Base-by-base conservation (phyloP, 2,113 vertebrate genomes). In the Lophochroa leadbeateri region DNA sequence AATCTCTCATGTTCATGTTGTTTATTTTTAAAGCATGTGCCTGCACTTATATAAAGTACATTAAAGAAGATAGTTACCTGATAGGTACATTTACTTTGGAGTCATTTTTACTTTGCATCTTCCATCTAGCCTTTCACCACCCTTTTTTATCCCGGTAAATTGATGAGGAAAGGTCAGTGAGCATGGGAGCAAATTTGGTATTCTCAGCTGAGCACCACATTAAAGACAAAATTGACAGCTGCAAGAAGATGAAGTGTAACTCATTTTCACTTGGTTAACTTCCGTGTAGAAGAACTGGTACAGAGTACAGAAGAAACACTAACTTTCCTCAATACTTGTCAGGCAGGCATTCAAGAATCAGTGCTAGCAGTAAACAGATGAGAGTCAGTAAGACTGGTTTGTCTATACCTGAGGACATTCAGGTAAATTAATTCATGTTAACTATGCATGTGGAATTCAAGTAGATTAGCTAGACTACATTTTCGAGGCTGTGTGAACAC, bases 131-230 rank as follows among this genome's bases (percentile, higher is more conserved):
- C 61, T 74, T 77, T 85, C 21, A 55, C 23, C 33, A 71, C 10
- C 7, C 35, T 37, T 65, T 90, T 96, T 94, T 91, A 86, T 53
- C 70, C 71, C 83, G 35, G 17, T 52, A 95, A 88, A 10, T 8
- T 82, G 24, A 55, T 33, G 24, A 46, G 44, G 68, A 95, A 97
- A 97, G 90, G 95, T 96, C 95, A 96, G 75, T 20, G 53, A 94
- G 43, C 85, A 88, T 8, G 41, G 84, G 18, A 90, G 63, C 8
- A 67, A 35, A 88, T 91, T 8, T 78, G 41, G 47, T 81, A 86
- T 82, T 96, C 84, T 93, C 89, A 78, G 79, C n/a, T 46, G 77
- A 96, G 61, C 49, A 64, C 11, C 44, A 64, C 33, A 29, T 64
- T 90, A 82, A 65, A 95, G 77, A 90, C 29, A 84, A 97, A 95